These are phyloP conservation scores for Thalassophryne amazonica DNA, from an alignment of 2,797 vertebrate genomes.

Conservation along the genomic window DNA sequence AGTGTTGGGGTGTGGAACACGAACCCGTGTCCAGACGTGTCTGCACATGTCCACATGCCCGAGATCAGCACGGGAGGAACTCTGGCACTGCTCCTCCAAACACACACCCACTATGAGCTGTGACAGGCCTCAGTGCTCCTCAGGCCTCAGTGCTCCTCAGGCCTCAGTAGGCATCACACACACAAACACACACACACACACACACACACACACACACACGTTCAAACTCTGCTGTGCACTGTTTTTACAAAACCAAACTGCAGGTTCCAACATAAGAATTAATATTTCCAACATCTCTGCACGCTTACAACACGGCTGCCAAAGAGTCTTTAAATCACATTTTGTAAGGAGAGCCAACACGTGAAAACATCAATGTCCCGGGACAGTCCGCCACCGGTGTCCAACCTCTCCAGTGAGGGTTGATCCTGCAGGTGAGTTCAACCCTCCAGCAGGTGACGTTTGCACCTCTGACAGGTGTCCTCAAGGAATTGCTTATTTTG, in stretches of 20 bases:
- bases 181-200: not conserved
- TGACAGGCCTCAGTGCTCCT: no score
- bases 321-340: no score
- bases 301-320: not conserved
- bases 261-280: conserved; percentile 10
- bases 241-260: not conserved
- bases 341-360: no score
- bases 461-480: no score
- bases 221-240: conserved; percentile 3
- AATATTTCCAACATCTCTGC: conserved; percentile 21
- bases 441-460: no score
- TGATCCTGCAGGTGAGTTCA: no score
- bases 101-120: not conserved
- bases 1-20: conserved; percentile 25
- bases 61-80: not conserved
- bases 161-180: no score
- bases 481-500: no score
- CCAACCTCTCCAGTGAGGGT: no score
- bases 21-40: conserved; percentile 9
- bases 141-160: no score
- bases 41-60: conserved; percentile 32
- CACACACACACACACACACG: not conserved
- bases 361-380: no score
- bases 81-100: not conserved
- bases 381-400: no score